These are phyloP conservation scores for Pissodes strobi DNA, from an alignment of 1,140 invertebrate genomes.

Conservation along the genomic window DNA sequence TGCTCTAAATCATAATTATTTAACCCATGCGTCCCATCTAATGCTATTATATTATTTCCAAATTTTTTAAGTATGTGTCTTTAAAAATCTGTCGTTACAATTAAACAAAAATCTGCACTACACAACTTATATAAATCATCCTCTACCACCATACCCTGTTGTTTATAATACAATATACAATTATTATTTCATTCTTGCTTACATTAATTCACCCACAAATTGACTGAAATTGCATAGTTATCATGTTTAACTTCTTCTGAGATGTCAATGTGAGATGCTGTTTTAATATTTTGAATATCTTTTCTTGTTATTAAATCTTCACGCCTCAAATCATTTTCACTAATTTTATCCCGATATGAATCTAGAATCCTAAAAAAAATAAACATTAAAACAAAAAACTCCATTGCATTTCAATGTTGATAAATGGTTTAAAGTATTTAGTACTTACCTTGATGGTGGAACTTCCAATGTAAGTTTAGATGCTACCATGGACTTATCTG, in stretches of 20 bases:
- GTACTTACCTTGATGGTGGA: not conserved
- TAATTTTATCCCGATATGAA: not conserved
- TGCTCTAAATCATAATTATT: too few relatives aligned
- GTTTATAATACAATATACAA: too few relatives aligned
- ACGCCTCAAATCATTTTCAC: not conserved
- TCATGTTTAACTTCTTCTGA: not conserved
- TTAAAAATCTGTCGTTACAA: too few relatives aligned
- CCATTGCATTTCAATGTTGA: not conserved
- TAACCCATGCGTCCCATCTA: too few relatives aligned
- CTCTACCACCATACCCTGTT: too few relatives aligned
- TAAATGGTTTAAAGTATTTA: too few relatives aligned
- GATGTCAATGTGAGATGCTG: not conserved
- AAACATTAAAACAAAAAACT: not conserved
- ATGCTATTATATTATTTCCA: too few relatives aligned
- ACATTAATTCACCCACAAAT: not conserved
- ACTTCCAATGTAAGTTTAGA: constrained; percentile 10
- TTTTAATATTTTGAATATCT: not conserved
- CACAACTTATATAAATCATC: too few relatives aligned
- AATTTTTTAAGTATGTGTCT: too few relatives aligned
- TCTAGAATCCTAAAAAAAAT: not conserved
- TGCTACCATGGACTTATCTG: not conserved
- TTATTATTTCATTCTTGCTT: not conserved
- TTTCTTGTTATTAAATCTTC: not conserved
- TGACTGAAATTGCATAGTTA: not conserved
- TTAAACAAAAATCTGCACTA: too few relatives aligned